Evolutionary conservation across 1,140 invertebrate genomes (phyloP), one percentile per base, ranked within the genome.

Genomic region (Patella vulgata): DNA sequence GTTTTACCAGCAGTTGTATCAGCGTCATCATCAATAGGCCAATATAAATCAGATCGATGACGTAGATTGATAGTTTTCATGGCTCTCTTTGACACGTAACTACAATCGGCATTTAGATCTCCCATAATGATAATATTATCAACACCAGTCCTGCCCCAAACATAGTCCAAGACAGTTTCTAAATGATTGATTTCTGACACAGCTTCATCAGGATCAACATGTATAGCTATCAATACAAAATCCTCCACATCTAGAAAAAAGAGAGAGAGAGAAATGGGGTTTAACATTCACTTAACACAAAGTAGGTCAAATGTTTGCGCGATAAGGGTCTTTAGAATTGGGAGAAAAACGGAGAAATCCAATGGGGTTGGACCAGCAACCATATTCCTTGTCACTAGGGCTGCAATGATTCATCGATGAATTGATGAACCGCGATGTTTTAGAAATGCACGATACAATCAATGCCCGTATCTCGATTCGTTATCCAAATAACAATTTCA

Each of bases 41-140:
- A 85, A 30, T 56, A 68, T 54, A 77, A 82, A 36, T 66, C 40
- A 0, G 66, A 4, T 28, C 75, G 62, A 12, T 57, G 71, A 23
- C 77, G 43, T 39, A 85, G 61, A 4, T 63, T 55, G n/a, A 84
- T 75, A 0, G 54, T 43, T 17, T 66, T 28, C 72, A 68, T 75
- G 17, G 74, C 59, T 11, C 63, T 65, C 23, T 71, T 62, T 0
- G 62, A 43, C 14, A 84, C 73, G 66, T 83, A 83, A 17, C 43
- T 52, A 63, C 83, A 85, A 55, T 74, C 83, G 6, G 81, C 83
- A 67, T 85, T 84, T 46, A 84, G 73, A 63, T 85, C 83, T 2
- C 83, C 83, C 3, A 78, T 43, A 4, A 84, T 70, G 3, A 84
- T 47, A 30, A 75, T 36, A 27, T 70, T 36, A 12, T 54, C 21